Evolutionary conservation across 2,797 vertebrate species (phyloP).

Genomic region (Ctenopoma kingsleyae): DNA sequence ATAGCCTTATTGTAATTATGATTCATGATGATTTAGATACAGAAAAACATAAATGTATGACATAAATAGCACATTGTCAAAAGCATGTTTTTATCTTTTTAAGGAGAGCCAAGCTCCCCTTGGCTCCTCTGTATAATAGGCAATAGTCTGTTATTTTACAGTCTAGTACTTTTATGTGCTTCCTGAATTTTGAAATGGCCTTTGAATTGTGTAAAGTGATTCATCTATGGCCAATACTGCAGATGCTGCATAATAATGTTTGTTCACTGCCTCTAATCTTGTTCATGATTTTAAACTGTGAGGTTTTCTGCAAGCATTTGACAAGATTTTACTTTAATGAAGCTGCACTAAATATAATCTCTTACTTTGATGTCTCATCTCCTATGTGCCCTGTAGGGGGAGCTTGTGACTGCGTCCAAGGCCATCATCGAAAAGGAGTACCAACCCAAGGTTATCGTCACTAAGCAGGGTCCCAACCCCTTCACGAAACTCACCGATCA

Average conservation of each 20-base stretch:
- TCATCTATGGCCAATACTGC: constrained; percentile 6
- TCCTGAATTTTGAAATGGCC: not conserved
- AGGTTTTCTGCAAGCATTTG: not conserved
- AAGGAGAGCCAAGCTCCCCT: too few relatives aligned
- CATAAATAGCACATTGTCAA: too few relatives aligned
- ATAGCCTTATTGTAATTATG: too few relatives aligned
- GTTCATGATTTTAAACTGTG: not conserved
- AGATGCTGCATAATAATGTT: not conserved
- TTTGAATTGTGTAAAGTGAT: not conserved
- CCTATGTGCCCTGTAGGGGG: constrained; percentile 86
- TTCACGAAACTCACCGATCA: constrained; percentile 95
- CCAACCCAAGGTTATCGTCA: constrained; percentile 94
- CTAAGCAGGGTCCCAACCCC: constrained; percentile 96
- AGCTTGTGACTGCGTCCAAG: constrained; percentile 97
- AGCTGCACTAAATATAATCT: not conserved
- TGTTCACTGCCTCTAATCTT: not conserved
- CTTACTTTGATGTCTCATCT: not conserved
- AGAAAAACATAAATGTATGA: too few relatives aligned
- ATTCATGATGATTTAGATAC: too few relatives aligned
- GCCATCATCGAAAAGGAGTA: constrained; percentile 99
- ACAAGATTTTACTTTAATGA: constrained; percentile 1
- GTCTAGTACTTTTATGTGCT: not conserved
- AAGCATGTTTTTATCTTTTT: too few relatives aligned
- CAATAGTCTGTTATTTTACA: not conserved
- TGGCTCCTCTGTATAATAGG: not conserved